Conservation (phyloP, 1,140 invertebrate species). For the Agraylea sexmaculata region DNA sequence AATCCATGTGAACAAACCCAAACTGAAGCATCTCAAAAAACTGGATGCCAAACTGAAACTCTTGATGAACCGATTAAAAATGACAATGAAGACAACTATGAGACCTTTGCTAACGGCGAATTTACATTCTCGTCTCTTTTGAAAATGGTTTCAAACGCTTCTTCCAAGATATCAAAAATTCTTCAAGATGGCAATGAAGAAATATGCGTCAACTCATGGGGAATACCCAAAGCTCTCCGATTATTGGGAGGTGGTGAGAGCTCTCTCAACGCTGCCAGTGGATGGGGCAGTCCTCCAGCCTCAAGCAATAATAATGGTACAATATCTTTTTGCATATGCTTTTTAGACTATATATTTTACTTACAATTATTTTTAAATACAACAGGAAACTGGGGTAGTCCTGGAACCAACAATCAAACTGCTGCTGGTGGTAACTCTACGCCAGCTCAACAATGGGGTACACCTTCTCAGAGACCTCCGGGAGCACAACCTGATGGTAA, state of each 20-base stretch:
- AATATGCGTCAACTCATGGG: slow-evolving; percentile 40
- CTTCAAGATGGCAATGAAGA: slow-evolving; percentile 24
- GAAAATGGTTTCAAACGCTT: slow-evolving; percentile 23
- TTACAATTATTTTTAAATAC: slow-evolving; percentile 14
- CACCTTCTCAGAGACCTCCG: slow-evolving; percentile 44
- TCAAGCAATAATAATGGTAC: slow-evolving; percentile 46
- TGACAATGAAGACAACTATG: slow-evolving; percentile 1
- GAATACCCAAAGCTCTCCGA: slow-evolving; percentile 44
- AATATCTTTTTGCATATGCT: not conserved
- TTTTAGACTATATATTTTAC: slow-evolving; percentile 2
- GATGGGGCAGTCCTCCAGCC: slow-evolving; percentile 59
- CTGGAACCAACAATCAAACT: slow-evolving; percentile 40
- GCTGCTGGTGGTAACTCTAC: slow-evolving; percentile 34
- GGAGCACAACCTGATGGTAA: slow-evolving; percentile 42
- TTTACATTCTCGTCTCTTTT: slow-evolving; percentile 25
- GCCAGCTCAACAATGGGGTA: slow-evolving; percentile 47
- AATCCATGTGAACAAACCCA: slow-evolving; percentile 26
- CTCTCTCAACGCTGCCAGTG: slow-evolving; percentile 59
- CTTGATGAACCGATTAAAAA: slow-evolving; percentile 30
- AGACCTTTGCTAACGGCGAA: slow-evolving; percentile 27
- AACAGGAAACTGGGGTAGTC: slow-evolving; percentile 43
- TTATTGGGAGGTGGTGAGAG: slow-evolving; percentile 67
- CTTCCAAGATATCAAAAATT: slow-evolving; percentile 22
- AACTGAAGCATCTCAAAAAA: slow-evolving; percentile 22
- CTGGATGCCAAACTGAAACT: slow-evolving; percentile 26